Base-by-base conservation (phyloP, 2,113 vertebrate genomes). In the Oreochromis aureus region DNA sequence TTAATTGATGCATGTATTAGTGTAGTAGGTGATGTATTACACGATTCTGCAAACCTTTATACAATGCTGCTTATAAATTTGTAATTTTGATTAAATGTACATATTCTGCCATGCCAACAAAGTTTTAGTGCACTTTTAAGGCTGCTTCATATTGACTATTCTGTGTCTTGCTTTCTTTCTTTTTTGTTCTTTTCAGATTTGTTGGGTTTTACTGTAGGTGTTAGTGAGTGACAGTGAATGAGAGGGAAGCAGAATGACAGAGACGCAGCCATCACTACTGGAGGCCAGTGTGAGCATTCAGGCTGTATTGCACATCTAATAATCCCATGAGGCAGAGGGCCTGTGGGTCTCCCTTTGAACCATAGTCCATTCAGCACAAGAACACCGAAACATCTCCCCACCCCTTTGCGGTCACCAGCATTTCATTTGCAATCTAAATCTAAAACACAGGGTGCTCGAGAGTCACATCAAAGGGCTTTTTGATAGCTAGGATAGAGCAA, bases 391-490 rank as follows among this genome's bases (percentile, higher is more conserved):
- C 78, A 61, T 88, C 85, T 88, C 86, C 82, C 83, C 86, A 89
- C 66, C 81, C 79, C 58, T 88, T 86, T 93, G 71, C 80, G 85
- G 87, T 90, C 91, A 88, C 89, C 88, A 86, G 73, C 63, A 86
- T 95, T 92, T 92, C 89, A 95, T 94, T 94, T 94, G 89, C 92
- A 92, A 93, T 93, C 88, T 90, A 89, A 95, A 93, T 94, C 81
- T 91, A 90, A 92, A 93, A 92, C 89, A 93, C 89, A 82, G 85
- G 86, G 82, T 85, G 83, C 84, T 86, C 24, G 56, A 87, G 89
- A 90, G 79, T 88, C 87, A 90, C 94, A 93, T 96, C 94, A 96
- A 96, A 96, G 88, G 81, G 81, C 76, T 90, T 91, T 94, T 92
- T 91, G 91, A 96, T 94, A 90, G 88, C 91, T 63, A 7, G 22